These are phyloP conservation scores for Danio aesculapii DNA, from an alignment of 2,797 vertebrate species.

Conservation along the genomic window DNA sequence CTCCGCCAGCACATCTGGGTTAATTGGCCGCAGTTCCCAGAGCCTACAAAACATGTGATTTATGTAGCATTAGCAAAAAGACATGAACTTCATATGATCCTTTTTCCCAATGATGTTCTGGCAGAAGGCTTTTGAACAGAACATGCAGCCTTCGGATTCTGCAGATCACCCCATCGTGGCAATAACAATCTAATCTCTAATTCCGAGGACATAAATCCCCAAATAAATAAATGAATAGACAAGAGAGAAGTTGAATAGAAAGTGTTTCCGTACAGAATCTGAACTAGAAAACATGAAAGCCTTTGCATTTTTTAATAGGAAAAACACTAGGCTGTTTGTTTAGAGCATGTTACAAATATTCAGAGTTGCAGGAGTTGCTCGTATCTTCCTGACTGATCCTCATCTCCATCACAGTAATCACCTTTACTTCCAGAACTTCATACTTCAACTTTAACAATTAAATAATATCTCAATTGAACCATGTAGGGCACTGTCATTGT, in stretches of 20 bases:
- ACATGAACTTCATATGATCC: conserved; percentile 34
- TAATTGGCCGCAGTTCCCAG: conserved; percentile 40
- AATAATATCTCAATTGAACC: conserved; percentile 59
- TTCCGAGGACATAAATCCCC: neutral
- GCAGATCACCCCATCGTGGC: neutral
- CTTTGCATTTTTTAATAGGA: neutral
- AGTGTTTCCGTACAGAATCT: neutral
- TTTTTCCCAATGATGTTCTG: conserved; percentile 14
- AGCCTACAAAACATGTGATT: conserved; percentile 17
- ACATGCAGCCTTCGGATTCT: conserved; percentile 15
- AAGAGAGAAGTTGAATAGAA: neutral
- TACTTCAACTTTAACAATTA: conserved; percentile 38
- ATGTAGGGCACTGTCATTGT: conserved; percentile 54
- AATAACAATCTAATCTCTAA: neutral
- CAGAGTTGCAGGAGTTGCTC: neutral
- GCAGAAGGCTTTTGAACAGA: conserved; percentile 13
- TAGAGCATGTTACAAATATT: neutral
- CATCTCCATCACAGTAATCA: conserved; percentile 32
- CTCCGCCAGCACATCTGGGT: conserved; percentile 43
- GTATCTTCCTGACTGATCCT: conserved; percentile 19
- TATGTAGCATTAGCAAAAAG: conserved; percentile 32
- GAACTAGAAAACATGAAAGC: conserved; percentile 23
- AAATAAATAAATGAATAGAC: conserved; percentile 19
- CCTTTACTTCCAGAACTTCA: conserved; percentile 27
- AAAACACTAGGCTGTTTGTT: neutral